These are phyloP conservation scores for Calidris pugnax DNA, from an alignment of 2,113 vertebrate species.

Conservation along the genomic window DNA sequence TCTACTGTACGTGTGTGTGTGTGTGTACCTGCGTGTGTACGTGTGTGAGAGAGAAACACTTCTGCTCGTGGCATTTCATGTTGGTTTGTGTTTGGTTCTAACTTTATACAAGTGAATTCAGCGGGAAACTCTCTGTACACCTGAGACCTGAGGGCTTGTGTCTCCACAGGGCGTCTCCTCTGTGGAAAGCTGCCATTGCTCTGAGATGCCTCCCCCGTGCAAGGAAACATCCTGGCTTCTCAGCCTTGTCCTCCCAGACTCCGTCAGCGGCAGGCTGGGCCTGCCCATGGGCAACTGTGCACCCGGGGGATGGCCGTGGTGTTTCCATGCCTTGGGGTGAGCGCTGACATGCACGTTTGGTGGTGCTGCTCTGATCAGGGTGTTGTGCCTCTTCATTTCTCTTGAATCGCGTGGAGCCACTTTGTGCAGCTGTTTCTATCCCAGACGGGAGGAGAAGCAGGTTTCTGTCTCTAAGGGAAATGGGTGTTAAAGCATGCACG, in stretches of 20 bases:
- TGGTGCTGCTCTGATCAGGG: not conserved
- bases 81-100: slow-evolving; percentile 22
- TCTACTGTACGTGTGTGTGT: not conserved
- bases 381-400: not conserved
- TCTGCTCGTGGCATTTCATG: not conserved
- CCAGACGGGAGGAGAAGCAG: not conserved
- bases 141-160: not conserved
- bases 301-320: not conserved
- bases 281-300: not conserved
- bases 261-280: not conserved
- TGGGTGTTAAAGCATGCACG: accelerated
- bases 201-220: not conserved
- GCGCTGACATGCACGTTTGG: not conserved
- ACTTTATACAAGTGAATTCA: not conserved
- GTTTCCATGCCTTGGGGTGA: not conserved
- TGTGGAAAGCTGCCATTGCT: not conserved
- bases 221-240: not conserved
- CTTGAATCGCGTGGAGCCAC: not conserved
- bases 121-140: not conserved
- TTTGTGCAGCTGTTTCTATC: not conserved
- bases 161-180: not conserved
- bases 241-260: not conserved
- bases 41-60: not conserved
- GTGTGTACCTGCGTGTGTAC: not conserved
- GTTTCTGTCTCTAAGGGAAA: not conserved